Conservation (phyloP, 2,888 invertebrate genomes). For the Schrankia costaestrigalis region DNA sequence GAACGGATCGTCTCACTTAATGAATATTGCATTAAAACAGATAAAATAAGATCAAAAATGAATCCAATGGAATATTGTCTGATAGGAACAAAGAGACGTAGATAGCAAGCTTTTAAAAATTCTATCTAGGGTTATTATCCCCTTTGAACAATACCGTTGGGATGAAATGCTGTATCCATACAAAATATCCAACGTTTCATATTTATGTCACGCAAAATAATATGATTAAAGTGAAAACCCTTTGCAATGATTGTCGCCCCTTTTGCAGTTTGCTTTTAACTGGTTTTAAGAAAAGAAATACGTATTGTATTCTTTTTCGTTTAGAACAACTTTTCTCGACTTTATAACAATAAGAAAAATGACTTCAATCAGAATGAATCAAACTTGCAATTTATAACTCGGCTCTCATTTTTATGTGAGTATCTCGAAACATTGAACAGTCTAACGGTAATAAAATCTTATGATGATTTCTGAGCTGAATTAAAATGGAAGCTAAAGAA, state of each 20-base stretch:
- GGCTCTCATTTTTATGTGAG: too few relatives aligned
- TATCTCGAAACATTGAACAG: too few relatives aligned
- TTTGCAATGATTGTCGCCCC: neutral
- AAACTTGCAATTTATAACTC: too few relatives aligned
- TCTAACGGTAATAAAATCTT: too few relatives aligned
- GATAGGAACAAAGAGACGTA: constrained; percentile 35
- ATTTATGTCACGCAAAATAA: neutral
- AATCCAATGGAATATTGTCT: constrained; percentile 34
- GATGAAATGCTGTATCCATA: constrained; percentile 7
- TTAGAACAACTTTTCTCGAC: too few relatives aligned
- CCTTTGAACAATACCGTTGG: constrained; percentile 20
- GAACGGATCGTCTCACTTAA: too few relatives aligned
- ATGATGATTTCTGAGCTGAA: too few relatives aligned
- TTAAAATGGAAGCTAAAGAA: too few relatives aligned
- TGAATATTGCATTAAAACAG: constrained; percentile 30
- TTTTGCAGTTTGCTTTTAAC: neutral
- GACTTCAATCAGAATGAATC: too few relatives aligned
- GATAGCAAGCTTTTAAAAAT: constrained; percentile 42
- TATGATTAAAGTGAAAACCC: neutral
- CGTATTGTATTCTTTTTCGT: too few relatives aligned
- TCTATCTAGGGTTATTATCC: constrained; percentile 33
- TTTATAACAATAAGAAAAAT: too few relatives aligned
- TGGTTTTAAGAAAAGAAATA: too few relatives aligned
- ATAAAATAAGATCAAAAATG: constrained; percentile 20
- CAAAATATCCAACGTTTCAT: neutral